These are phyloP conservation scores for Dicentrarchus labrax DNA, from an alignment of 2,113 vertebrate species.

Conservation along the genomic window DNA sequence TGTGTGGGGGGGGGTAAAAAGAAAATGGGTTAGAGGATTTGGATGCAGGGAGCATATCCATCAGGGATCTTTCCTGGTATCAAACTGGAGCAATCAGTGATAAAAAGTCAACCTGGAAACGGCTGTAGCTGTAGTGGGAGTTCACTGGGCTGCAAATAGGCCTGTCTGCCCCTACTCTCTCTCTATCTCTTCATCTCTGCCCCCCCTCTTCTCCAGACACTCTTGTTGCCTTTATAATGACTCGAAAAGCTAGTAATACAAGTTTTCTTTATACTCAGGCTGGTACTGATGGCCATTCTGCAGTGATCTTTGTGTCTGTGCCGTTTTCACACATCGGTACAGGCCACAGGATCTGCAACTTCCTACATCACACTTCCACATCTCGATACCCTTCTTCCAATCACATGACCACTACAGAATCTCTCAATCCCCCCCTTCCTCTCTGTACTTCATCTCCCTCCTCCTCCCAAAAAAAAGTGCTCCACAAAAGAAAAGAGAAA, in stretches of 20 bases:
- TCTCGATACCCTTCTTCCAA: conserved; percentile 21
- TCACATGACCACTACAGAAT: conserved; percentile 46
- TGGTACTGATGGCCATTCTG: conserved; percentile 2
- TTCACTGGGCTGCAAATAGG: conserved; percentile 71
- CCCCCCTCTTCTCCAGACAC: conserved; percentile 14
- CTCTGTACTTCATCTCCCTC: conserved; percentile 58
- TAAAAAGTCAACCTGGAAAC: conserved; percentile 77
- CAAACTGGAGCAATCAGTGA: conserved; percentile 74
- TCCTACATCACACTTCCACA: conserved; percentile 29
- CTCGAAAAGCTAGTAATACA: conserved; percentile 39
- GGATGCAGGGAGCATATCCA: conserved; percentile 72
- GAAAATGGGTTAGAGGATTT: conserved; percentile 71
- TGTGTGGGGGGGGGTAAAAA: conserved; percentile 13
- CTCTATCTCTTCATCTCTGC: conserved; percentile 46
- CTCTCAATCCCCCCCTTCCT: conserved; percentile 39
- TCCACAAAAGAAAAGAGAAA: conserved; percentile 79
- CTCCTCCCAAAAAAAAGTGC: conserved; percentile 65
- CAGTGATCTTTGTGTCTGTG: conserved; percentile 5
- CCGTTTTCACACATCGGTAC: conserved; percentile 16
- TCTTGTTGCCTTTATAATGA: conserved; percentile 50
- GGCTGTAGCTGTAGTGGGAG: conserved; percentile 73
- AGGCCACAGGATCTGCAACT: conserved; percentile 33
- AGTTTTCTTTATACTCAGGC: conserved; percentile 29
- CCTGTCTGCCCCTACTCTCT: conserved; percentile 38
- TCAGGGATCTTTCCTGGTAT: conserved; percentile 75